Conservation (phyloP, 2,888 invertebrate species). For the Ferrisia virgata region DNA sequence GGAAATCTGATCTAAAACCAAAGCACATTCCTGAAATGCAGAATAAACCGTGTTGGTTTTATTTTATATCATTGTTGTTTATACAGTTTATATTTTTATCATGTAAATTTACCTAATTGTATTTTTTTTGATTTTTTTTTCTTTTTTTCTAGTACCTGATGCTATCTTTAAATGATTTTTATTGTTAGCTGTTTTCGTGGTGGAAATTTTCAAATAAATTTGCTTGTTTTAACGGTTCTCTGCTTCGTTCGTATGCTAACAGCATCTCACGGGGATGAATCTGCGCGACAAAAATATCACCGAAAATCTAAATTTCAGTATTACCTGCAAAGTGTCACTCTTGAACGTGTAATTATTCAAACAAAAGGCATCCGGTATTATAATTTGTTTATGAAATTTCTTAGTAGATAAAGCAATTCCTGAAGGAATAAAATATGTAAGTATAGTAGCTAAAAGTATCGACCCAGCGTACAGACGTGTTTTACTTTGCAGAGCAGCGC, state of each 20-base stretch:
- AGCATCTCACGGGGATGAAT: constrained; percentile 16
- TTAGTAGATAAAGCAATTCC: not conserved
- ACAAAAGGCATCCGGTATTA: not conserved
- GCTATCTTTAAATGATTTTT: not conserved
- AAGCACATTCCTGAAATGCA: not conserved
- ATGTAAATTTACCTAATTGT: not conserved
- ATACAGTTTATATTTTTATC: not conserved
- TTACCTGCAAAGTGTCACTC: not conserved
- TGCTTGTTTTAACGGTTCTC: not conserved
- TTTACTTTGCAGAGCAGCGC: not conserved
- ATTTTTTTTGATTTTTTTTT: too few species aligned
- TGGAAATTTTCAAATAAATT: constrained; percentile 31
- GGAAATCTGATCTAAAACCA: not conserved
- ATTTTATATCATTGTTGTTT: not conserved
- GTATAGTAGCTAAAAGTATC: not conserved
- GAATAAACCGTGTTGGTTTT: not conserved
- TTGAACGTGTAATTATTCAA: not conserved
- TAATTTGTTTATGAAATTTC: not conserved
- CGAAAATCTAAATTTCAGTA: not conserved
- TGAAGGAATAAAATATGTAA: not conserved
- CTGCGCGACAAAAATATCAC: not conserved
- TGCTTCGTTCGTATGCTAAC: not conserved
- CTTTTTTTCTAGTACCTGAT: not conserved
- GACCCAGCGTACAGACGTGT: not conserved
- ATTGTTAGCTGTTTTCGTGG: not conserved